Conservation (phyloP, 2,888 invertebrate genomes). For the Penaeus monodon region DNA sequence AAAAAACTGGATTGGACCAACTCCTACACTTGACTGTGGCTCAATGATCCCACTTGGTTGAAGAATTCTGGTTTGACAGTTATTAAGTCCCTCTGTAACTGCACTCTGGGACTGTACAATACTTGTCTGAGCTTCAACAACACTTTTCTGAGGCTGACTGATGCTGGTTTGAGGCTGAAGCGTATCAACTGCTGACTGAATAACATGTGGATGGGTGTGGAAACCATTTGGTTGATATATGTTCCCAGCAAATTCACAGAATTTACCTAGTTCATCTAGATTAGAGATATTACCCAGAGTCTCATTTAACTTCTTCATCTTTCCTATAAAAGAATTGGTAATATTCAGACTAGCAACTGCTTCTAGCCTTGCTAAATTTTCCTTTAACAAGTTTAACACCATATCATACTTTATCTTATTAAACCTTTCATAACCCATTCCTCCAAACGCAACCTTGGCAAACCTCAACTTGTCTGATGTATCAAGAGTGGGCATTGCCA, state of each 20-base stretch:
- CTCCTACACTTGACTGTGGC: constrained; percentile 10
- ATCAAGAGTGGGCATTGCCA: not conserved
- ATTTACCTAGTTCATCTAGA: constrained; percentile 7
- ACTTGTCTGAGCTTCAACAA: not conserved
- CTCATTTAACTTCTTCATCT: constrained; percentile 10
- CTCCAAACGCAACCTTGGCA: constrained; percentile 13
- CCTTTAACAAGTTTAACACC: not conserved
- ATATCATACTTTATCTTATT: constrained; percentile 16
- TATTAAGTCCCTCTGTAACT: not conserved
- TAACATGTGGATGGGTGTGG: not conserved
- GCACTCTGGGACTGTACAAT: constrained; percentile 4
- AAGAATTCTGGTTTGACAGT: not conserved
- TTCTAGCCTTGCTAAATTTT: constrained; percentile 13
- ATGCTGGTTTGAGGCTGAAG: constrained; percentile 7
- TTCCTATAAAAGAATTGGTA: constrained; percentile 22
- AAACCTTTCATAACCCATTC: constrained; percentile 7
- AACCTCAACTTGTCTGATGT: constrained; percentile 1
- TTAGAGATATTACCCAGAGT: not conserved
- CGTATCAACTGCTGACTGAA: not conserved
- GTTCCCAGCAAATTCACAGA: not conserved
- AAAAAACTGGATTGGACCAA: constrained; percentile 21
- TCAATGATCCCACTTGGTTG: not conserved
- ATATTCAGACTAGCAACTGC: constrained; percentile 15
- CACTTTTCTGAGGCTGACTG: too few species aligned
- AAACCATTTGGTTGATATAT: not conserved